Conservation (phyloP, 2,888 invertebrate genomes). For the Apeira syringaria region DNA sequence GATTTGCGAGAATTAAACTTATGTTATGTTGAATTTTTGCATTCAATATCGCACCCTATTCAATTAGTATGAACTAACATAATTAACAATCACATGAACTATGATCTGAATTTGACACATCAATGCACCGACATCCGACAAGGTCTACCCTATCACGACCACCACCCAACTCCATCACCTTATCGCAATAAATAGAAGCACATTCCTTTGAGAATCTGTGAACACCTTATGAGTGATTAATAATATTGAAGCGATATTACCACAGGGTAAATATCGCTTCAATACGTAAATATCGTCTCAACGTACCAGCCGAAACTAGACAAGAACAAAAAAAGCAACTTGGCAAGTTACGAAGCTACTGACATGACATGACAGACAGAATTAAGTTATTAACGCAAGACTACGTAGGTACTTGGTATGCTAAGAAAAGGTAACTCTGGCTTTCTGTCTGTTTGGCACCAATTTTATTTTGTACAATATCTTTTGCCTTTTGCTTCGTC, state of each 20-base stretch:
- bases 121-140: constrained; percentile 11
- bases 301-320: not conserved
- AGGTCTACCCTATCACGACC: constrained; percentile 30
- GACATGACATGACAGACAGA: not conserved
- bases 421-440: too few species aligned
- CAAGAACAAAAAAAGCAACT: not conserved
- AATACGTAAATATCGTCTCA: not conserved
- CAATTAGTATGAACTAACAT: constrained; percentile 1
- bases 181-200: not conserved
- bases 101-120: constrained; percentile 30
- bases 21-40: too few species aligned
- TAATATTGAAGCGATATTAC: not conserved
- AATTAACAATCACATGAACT: not conserved
- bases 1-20: too few species aligned
- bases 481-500: too few species aligned
- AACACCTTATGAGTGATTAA: too few species aligned
- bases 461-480: too few species aligned
- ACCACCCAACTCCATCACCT: not conserved
- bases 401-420: too few species aligned
- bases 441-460: too few species aligned
- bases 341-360: not conserved
- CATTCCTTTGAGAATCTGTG: not conserved
- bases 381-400: not conserved
- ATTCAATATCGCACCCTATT: not conserved
- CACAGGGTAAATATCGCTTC: not conserved